phyloP scores from a whole-genome alignment of 2,888 invertebrate genomes.

The Alviniconcha strummeri region DNA sequence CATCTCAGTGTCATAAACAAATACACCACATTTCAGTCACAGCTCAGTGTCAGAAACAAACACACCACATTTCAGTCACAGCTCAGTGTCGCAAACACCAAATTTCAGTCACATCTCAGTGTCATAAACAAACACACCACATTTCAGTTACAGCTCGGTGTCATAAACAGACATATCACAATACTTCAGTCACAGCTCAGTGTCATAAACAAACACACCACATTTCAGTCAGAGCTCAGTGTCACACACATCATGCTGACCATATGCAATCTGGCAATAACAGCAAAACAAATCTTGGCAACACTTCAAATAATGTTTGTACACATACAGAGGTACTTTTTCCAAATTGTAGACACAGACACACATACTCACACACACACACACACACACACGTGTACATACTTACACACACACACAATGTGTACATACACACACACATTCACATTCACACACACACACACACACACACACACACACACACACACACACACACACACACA shows the following conservation, averaged over 20 bases:
- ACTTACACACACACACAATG: neutral
- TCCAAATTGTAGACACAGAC: neutral
- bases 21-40: neutral
- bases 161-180: neutral
- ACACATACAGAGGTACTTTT: neutral
- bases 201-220: neutral
- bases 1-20: neutral
- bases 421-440: too few relatives aligned
- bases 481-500: neutral
- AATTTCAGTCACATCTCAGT: too few relatives aligned
- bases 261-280: too few relatives aligned
- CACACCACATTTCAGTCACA: neutral
- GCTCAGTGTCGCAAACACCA: neutral
- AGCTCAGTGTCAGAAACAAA: neutral
- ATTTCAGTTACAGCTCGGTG: too few relatives aligned
- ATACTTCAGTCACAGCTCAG: too few relatives aligned
- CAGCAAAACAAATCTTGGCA: conserved; percentile 85
- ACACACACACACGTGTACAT: neutral
- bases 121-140: too few relatives aligned
- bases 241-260: too few relatives aligned
- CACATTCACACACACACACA: neutral
- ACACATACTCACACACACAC: conserved; percentile 1
- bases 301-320: conserved; percentile 81
- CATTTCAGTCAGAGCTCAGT: too few relatives aligned
- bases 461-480: neutral